Evolutionary conservation across 2,888 invertebrate genomes (phyloP).

Genomic region (Lepidocyrtoides sp.): DNA sequence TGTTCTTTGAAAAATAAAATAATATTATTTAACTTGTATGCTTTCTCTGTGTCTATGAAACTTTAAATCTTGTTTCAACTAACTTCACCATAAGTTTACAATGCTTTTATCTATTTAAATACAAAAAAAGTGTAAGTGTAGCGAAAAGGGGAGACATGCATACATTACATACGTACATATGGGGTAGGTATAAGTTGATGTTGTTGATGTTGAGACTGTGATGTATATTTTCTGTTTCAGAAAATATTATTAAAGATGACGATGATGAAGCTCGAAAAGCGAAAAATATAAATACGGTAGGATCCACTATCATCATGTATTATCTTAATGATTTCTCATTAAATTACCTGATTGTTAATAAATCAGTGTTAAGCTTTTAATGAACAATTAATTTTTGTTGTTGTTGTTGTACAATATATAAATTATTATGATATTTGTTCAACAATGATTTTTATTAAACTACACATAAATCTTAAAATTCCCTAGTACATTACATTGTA

Average conservation of each 20-base stretch:
- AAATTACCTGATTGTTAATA: neutral
- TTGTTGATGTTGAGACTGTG: constrained; percentile 70
- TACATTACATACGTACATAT: no score
- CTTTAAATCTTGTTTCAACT: no score
- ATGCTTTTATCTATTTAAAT: constrained; percentile 1
- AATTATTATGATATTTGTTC: neutral
- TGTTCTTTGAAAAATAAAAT: neutral
- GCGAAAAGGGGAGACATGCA: neutral
- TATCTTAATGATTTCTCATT: constrained; percentile 1
- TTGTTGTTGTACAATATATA: neutral
- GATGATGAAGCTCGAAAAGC: constrained; percentile 25
- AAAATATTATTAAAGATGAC: constrained; percentile 26
- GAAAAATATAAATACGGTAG: constrained; percentile 24
- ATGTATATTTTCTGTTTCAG: constrained; percentile 44
- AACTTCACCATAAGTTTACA: neutral
- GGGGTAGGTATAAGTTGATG: neutral
- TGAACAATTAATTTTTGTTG: neutral
- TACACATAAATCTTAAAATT: neutral
- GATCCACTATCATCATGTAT: constrained; percentile 29
- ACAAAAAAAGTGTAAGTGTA: no score
- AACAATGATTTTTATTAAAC: neutral
- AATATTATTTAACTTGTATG: neutral
- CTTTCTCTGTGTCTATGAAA: neutral
- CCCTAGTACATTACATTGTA: neutral
- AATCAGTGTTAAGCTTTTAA: neutral